Percentiles rank a stretch among this genome's conserved stretches.
phyloP scores from a whole-genome alignment of 2,113 vertebrate species.

The Bubo blakistoni region DNA sequence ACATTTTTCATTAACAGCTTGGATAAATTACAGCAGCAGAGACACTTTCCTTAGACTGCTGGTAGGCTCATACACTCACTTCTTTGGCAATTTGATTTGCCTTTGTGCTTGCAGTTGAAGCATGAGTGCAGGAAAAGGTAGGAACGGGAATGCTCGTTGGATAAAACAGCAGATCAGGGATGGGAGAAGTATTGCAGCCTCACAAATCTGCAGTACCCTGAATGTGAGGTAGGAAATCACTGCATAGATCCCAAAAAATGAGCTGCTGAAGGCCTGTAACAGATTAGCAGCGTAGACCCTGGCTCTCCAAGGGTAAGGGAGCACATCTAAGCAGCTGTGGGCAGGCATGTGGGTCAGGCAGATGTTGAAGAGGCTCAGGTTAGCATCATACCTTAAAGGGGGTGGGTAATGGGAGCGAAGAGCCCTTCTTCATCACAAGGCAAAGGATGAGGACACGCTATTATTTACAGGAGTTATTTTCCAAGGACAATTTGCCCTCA shows the following conservation, averaged over 20 bases:
- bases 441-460: background rate
- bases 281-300: background rate
- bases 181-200: background rate
- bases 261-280: background rate
- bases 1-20: background rate
- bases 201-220: background rate
- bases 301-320: background rate
- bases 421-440: background rate
- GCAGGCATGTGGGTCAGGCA: background rate
- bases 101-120: background rate
- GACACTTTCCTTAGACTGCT: background rate
- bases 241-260: background rate
- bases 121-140: background rate
- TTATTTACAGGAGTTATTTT: constrained; percentile 16
- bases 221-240: background rate
- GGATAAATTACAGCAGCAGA: background rate
- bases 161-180: background rate
- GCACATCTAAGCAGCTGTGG: background rate
- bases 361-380: background rate
- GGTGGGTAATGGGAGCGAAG: background rate
- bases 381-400: background rate
- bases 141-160: background rate
- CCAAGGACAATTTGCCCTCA: constrained; percentile 35
- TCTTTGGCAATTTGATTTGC: background rate
- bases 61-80: background rate